Conservation (phyloP, 2,797 vertebrate genomes). For the Mormyrops boulengeri region DNA sequence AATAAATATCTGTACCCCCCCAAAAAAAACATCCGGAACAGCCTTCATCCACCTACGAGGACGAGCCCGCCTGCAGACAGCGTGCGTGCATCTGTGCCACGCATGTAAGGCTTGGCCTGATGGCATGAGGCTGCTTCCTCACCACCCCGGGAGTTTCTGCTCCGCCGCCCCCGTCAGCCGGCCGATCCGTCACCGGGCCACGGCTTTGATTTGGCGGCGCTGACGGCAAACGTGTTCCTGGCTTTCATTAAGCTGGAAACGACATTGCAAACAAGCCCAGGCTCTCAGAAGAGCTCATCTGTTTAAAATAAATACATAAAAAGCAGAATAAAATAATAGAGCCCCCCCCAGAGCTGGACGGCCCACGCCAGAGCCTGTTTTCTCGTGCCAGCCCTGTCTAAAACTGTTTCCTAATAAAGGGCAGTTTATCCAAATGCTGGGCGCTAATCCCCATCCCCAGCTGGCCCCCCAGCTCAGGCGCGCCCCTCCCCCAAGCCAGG, state of each 20-base stretch:
- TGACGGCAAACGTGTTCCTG: slow-evolving; percentile 32
- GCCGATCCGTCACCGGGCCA: slow-evolving; percentile 43
- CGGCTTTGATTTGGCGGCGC: slow-evolving; percentile 30
- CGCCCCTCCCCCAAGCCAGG: background rate
- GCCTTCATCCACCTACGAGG: background rate
- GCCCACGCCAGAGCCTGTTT: slow-evolving; percentile 40
- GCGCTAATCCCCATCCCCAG: background rate
- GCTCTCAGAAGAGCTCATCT: slow-evolving; percentile 55
- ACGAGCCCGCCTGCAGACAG: background rate
- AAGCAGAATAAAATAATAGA: slow-evolving; percentile 48
- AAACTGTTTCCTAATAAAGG: slow-evolving; percentile 52
- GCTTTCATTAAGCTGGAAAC: slow-evolving; percentile 55
- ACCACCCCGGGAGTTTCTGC: background rate
- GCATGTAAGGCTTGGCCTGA: background rate
- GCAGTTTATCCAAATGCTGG: slow-evolving; percentile 22
- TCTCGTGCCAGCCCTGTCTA: slow-evolving; percentile 51
- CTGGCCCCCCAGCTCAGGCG: background rate
- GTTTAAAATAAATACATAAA: slow-evolving; percentile 54
- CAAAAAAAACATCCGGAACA: background rate
- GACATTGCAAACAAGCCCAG: slow-evolving; percentile 52
- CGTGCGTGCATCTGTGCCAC: background rate
- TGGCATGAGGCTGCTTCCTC: background rate
- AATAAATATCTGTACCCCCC: background rate
- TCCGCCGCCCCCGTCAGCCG: background rate
- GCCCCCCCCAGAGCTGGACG: slow-evolving; percentile 33